A percentile compares a stretch with the other conserved stretches of the same genome.
These are phyloP conservation scores for Yponomeuta cagnagella DNA, from an alignment of 2,888 invertebrate genomes.

Conservation along the genomic window DNA sequence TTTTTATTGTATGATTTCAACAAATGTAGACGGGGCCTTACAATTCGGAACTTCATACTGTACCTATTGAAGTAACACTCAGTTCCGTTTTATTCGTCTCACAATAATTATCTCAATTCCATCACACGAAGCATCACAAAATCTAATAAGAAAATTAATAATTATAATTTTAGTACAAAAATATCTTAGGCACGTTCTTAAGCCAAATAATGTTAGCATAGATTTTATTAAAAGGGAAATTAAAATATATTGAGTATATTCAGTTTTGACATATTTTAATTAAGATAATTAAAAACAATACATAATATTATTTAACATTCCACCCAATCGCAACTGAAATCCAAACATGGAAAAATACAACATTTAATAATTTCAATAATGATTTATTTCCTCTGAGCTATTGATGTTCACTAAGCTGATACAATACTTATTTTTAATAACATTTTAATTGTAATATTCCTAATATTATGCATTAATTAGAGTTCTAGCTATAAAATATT, in stretches of 20 bases:
- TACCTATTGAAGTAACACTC: not conserved
- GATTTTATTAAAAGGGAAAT: not conserved
- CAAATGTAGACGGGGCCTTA: not conserved
- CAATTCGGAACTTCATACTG: not conserved
- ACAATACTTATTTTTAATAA: slow-evolving; percentile 72
- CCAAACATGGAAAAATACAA: slow-evolving; percentile 47
- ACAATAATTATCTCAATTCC: not conserved
- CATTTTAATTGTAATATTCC: slow-evolving; percentile 72
- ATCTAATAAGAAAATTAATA: not conserved
- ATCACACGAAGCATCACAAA: not conserved
- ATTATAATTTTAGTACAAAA: not conserved
- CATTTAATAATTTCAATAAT: slow-evolving; percentile 74
- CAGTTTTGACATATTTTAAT: not conserved
- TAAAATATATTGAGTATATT: not conserved
- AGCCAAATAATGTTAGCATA: not conserved
- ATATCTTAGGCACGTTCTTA: not conserved
- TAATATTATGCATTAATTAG: slow-evolving; percentile 75
- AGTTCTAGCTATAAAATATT: slow-evolving; percentile 75
- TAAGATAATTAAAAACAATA: not conserved
- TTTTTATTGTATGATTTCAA: not conserved
- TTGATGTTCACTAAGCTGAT: slow-evolving; percentile 76
- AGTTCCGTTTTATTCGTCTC: not conserved
- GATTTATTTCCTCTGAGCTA: slow-evolving; percentile 72
- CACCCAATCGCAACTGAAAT: not conserved
- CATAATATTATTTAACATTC: not conserved